Percentiles rank a stretch among this genome's conserved stretches.
phyloP scores from a whole-genome alignment of 2,888 invertebrate species.

The Sarcophaga caerulescens region DNA sequence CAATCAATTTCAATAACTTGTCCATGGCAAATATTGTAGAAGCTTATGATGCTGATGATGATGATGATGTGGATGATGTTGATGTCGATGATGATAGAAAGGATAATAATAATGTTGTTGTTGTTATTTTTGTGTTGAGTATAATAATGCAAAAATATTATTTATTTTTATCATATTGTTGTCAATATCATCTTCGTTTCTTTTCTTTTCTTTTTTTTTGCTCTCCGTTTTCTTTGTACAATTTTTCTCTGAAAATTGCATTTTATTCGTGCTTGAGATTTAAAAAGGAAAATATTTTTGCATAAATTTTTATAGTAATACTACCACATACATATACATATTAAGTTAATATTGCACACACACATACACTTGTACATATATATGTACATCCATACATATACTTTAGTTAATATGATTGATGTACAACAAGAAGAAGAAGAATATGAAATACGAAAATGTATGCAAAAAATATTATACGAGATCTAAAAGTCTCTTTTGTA shows the following conservation, averaged over 20 bases:
- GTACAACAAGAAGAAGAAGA: no score
- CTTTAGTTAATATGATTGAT: neutral
- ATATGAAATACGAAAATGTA: no score
- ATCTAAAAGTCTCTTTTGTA: no score
- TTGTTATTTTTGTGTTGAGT: no score
- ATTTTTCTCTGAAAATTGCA: conserved; percentile 1
- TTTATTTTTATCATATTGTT: conserved; percentile 1
- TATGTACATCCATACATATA: neutral
- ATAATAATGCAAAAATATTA: no score
- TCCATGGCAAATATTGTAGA: neutral
- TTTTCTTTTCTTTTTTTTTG: neutral
- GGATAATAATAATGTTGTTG: neutral
- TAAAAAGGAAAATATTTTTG: conserved; percentile 25
- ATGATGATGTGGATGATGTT: neutral
- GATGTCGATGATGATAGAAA: conserved; percentile 1
- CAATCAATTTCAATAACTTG: conserved; percentile 20
- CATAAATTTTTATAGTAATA: conserved; percentile 35
- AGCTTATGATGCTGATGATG: neutral
- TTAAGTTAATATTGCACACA: neutral
- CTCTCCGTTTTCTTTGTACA: neutral
- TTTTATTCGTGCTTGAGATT: conserved; percentile 10
- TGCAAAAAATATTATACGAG: no score
- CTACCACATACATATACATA: neutral
- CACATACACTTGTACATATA: neutral
- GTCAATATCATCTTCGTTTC: conserved; percentile 1